Evolutionary conservation across 2,797 vertebrate species (phyloP), one percentile per base, ranked within the genome.

Genomic region (Steatocranus sp.): DNA sequence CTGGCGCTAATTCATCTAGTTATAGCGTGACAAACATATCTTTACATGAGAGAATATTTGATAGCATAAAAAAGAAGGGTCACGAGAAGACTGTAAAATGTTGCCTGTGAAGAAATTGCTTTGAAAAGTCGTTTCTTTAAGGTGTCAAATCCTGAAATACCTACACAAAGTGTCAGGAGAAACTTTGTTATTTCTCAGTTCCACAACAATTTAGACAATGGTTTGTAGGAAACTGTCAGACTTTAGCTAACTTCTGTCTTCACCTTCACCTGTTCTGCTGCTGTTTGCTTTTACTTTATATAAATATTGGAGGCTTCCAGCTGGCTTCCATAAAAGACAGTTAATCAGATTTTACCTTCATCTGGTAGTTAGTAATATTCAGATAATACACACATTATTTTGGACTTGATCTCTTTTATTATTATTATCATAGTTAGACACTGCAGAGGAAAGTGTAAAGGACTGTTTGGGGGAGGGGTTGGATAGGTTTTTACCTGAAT

Each of bases 171-270:
- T 48, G 76, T 78, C 32, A 30, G 38, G 50, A 61, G 41, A 30
- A 63, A 23, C 7, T 18, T 43, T 49, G 78, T 61, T 34, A 43
- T 23, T 25, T 78, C 70, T 56, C 66, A 34, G 49, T 75, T 38
- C 30, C 50, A 75, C 49, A 51, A 36, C 49, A 75, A 53, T 53
- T 75, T 34, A 38, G 30, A 54, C 49, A 75, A 54, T 56, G 53
- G 61, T 83, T 86, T 81, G 83, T 81, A 68, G 76, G 83, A 66
- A 46, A n/a, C 18, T 25, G 6, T 84, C 83, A 23, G 75, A 79
- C 82, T 77, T 46, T 1, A 20, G 32, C 56, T 34, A 51, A 43
- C 82, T 79, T 75, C 53, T 9, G 36, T 83, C 51, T 61, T 78
- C 83, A 83, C 82, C 80, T 83, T 78, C 38, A 56, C 43, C 32